Conservation (phyloP, 2,888 invertebrate genomes). For the Tetranychus truncatus region DNA sequence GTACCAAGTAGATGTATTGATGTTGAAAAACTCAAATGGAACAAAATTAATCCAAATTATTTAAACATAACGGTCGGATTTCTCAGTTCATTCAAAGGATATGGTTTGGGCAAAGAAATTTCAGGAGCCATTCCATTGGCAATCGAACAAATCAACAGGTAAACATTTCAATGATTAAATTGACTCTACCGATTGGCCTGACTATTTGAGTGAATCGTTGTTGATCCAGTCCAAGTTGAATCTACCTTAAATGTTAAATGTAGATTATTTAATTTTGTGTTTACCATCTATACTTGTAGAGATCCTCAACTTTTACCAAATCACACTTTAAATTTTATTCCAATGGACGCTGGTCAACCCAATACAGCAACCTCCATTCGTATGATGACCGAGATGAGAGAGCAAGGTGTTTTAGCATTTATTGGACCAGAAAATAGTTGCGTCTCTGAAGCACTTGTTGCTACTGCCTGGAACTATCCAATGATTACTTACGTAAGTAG, state of each 20-base stretch:
- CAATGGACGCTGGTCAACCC: conserved; percentile 25
- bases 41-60: background rate
- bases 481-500: conserved; percentile 36
- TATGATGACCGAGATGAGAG: conserved; percentile 32
- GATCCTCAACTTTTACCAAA: conserved; percentile 25
- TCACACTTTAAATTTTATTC: conserved; percentile 28
- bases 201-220: too few species aligned
- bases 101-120: conserved; percentile 26
- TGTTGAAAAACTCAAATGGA: too few species aligned
- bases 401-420: conserved; percentile 38
- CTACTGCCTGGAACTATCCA: conserved; percentile 35
- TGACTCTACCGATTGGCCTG: background rate
- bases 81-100: conserved; percentile 18
- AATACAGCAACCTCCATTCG: conserved; percentile 25
- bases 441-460: conserved; percentile 34
- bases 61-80: conserved; percentile 23
- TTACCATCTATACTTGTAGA: background rate
- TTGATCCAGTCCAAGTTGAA: too few species aligned
- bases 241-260: background rate
- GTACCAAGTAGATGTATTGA: too few species aligned
- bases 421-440: conserved; percentile 36
- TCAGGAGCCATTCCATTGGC: conserved; percentile 29
- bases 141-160: conserved; percentile 26
- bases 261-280: background rate
- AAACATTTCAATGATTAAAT: background rate